A percentile compares a stretch with the other conserved stretches of the same genome.
Conservation (phyloP, 2,888 invertebrate genomes). For the Cosmopolites sordidus region DNA sequence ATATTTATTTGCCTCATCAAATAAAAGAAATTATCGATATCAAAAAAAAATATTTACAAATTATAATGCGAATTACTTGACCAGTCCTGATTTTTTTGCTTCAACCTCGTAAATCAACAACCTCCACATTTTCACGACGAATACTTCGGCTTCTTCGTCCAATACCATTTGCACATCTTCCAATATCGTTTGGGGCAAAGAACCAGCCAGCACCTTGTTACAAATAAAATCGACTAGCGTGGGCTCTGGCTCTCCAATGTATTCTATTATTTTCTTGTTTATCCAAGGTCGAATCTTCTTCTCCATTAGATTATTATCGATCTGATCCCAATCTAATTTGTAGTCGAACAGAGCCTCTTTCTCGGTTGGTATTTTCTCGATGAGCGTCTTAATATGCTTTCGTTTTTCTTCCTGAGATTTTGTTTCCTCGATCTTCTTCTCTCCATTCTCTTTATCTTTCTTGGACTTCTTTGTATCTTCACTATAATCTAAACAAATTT, state of each 20-base stretch:
- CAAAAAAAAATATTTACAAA: neutral
- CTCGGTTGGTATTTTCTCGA: slow-evolving; percentile 97
- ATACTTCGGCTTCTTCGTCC: slow-evolving; percentile 99
- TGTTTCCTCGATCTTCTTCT: slow-evolving; percentile 55
- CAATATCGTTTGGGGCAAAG: slow-evolving; percentile 89
- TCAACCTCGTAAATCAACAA: slow-evolving; percentile 98
- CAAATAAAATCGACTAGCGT: slow-evolving; percentile 99
- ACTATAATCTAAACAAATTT: slow-evolving; percentile 55
- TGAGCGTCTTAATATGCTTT: slow-evolving; percentile 92
- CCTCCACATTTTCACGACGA: slow-evolving; percentile 99
- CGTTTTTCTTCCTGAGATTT: slow-evolving; percentile 90
- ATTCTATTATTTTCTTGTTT: slow-evolving; percentile 98
- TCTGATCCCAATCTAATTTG: slow-evolving; percentile 83
- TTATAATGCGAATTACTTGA: slow-evolving; percentile 55
- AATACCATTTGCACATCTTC: slow-evolving; percentile 99
- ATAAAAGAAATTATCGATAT: too few species aligned
- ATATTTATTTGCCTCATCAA: too few species aligned
- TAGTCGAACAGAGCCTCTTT: slow-evolving; percentile 95
- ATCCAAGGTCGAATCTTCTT: slow-evolving; percentile 98
- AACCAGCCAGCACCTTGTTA: slow-evolving; percentile 92
- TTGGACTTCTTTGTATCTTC: slow-evolving; percentile 51
- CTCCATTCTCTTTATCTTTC: slow-evolving; percentile 48
- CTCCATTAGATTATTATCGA: slow-evolving; percentile 79
- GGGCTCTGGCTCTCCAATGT: slow-evolving; percentile 98
- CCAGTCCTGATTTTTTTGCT: slow-evolving; percentile 91